Base-by-base conservation (phyloP, 2,113 vertebrate genomes). In the Hippocampus mohnikei region DNA sequence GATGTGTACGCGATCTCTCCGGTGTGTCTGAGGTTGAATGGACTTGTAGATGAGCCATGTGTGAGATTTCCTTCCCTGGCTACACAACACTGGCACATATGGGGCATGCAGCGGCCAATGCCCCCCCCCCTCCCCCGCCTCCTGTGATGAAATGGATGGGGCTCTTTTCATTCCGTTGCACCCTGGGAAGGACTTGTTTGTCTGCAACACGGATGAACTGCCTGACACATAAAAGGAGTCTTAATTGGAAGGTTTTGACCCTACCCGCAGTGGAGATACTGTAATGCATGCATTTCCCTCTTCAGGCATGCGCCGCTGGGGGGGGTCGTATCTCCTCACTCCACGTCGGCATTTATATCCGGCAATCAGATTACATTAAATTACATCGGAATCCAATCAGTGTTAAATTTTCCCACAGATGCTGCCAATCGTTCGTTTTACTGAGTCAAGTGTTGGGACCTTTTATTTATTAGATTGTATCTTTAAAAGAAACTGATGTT, bases 131-230 rank as follows among this genome's bases (percentile, higher is more conserved):
- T 76, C 77, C 64, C 23, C 85, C 5, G 1, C 33, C 85, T 77
- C 73, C 74, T 70, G 80, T 84, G 80, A 80, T 72, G 63, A 84
- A 83, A 73, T 69, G 77, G 82, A 78, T 21, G 10, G 69, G 72
- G 53, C 71, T 84, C 83, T 81, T 76, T 85, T 87, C 80, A 83
- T 82, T 76, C 74, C 72, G 1, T 78, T 84, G 84, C 80, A 75
- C 73, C 78, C 70, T 72, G 64, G 80, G 74, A 70, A 84, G 81
- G 65, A 71, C 79, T 72, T 75, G 81, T 88, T 87, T 87, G 81
- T 84, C 84, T 85, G 81, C 75, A 81, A 74, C 73, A 79, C 71
- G 81, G 78, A 77, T 71, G 73, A 85, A 81, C 66, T 70, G 79
- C 78, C 75, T 65, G 81, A 83, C 71, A 69, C 74, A 46, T 23